phyloP scores from a whole-genome alignment of 2,888 invertebrate species.

The Plusia festucae region DNA sequence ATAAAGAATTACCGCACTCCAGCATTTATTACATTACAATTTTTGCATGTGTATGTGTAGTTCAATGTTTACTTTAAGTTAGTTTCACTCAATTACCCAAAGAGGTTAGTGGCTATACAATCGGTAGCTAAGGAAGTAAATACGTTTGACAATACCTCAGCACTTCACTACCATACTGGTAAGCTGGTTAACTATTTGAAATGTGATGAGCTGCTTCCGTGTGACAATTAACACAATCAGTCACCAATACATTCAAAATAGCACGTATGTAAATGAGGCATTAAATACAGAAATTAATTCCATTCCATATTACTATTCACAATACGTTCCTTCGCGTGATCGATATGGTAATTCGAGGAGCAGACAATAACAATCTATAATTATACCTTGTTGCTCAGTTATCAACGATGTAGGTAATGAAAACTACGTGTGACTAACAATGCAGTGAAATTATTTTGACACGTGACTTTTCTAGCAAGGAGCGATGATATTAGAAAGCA shows the following conservation, averaged over 20 bases:
- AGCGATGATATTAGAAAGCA: slow-evolving; percentile 55
- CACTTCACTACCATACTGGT: too few species aligned
- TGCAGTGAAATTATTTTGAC: slow-evolving; percentile 52
- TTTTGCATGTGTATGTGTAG: too few species aligned
- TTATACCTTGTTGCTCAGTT: slow-evolving; percentile 41
- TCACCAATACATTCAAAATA: neutral
- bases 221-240: neutral
- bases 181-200: too few species aligned
- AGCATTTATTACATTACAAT: too few species aligned
- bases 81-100: too few species aligned
- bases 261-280: neutral
- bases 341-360: slow-evolving; percentile 47
- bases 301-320: slow-evolving; percentile 43
- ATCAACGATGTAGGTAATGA: slow-evolving; percentile 50
- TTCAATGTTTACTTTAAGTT: too few species aligned
- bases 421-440: slow-evolving; percentile 34
- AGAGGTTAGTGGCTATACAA: too few species aligned
- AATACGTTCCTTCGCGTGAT: slow-evolving; percentile 29
- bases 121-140: too few species aligned
- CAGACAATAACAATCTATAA: slow-evolving; percentile 45
- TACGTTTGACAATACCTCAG: too few species aligned
- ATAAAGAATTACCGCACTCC: too few species aligned
- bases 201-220: neutral
- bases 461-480: slow-evolving; percentile 44
- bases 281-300: slow-evolving; percentile 25